phyloP scores from a whole-genome alignment of 2,888 invertebrate genomes.

The Chloroclysta siterata region DNA sequence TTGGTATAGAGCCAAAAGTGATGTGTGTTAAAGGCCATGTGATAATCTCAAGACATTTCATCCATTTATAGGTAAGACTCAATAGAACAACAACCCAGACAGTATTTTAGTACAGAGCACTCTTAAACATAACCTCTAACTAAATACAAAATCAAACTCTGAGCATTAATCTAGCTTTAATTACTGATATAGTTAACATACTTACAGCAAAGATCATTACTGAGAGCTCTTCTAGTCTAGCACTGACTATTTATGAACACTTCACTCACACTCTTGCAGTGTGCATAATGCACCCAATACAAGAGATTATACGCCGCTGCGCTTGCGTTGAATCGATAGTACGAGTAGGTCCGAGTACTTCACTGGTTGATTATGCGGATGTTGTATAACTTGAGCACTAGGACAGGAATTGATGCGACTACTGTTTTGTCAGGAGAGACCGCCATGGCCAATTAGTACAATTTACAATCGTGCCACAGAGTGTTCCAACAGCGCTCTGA shows the following conservation, averaged over 20 bases:
- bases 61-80: constrained; percentile 45
- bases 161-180: constrained; percentile 48
- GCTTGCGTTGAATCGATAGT: constrained; percentile 58
- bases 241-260: constrained; percentile 80
- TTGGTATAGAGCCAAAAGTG: constrained; percentile 57
- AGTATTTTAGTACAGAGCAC: constrained; percentile 55
- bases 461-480: constrained; percentile 77
- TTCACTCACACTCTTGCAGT: constrained; percentile 75
- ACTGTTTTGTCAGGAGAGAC: constrained; percentile 74
- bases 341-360: constrained; percentile 47
- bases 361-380: constrained; percentile 64
- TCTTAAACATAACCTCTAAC: constrained; percentile 77
- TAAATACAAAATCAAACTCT: constrained; percentile 52
- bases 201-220: constrained; percentile 78
- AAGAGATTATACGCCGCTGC: constrained; percentile 64
- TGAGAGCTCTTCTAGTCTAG: constrained; percentile 71
- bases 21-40: constrained; percentile 53
- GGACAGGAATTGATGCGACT: constrained; percentile 69
- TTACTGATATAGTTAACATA: constrained; percentile 57
- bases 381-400: constrained; percentile 67
- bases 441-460: constrained; percentile 82
- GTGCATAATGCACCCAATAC: constrained; percentile 74
- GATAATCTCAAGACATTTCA: constrained; percentile 43
- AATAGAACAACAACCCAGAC: constrained; percentile 36
- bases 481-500: constrained; percentile 77